A percentile compares a stretch with the other conserved stretches of the same genome.
Evolutionary conservation across 1,140 invertebrate genomes (phyloP).

Genomic region (Phortica variegata): DNA sequence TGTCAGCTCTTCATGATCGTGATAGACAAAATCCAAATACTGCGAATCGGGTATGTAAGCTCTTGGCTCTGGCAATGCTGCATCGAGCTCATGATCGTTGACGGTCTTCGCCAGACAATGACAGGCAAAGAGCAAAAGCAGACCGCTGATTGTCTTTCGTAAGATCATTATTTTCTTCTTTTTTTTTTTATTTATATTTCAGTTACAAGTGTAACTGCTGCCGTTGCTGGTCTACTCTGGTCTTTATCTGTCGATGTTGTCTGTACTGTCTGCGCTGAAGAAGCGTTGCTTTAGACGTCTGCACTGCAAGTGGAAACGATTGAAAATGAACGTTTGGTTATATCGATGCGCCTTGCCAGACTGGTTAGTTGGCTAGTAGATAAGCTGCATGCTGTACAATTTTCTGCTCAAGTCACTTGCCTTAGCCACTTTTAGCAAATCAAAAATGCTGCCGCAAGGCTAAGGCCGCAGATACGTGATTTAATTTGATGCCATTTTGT

Average conservation of each 20-base stretch:
- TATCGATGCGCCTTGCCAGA: slow-evolving; percentile 22
- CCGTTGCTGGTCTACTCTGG: too few species aligned
- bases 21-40: slow-evolving; percentile 79
- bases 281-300: slow-evolving; percentile 14
- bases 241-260: too few species aligned
- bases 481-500: slow-evolving; percentile 3
- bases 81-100: slow-evolving; percentile 14
- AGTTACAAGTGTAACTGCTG: slow-evolving; percentile 19
- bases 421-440: slow-evolving; percentile 35
- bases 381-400: neutral
- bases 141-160: slow-evolving; percentile 27
- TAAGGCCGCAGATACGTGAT: slow-evolving; percentile 16
- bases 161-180: slow-evolving; percentile 33
- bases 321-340: slow-evolving; percentile 26
- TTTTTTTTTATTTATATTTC: neutral
- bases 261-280: neutral
- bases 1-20: slow-evolving; percentile 86
- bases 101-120: slow-evolving; percentile 34
- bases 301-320: slow-evolving; percentile 39
- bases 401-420: slow-evolving; percentile 2
- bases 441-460: slow-evolving; percentile 14
- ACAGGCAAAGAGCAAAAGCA: slow-evolving; percentile 24
- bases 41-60: slow-evolving; percentile 53
- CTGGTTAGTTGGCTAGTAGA: slow-evolving; percentile 1
- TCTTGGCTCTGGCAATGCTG: slow-evolving; percentile 40